Percentiles rank a stretch among this genome's conserved stretches.
These are phyloP conservation scores for Drosophila nikananu DNA, from an alignment of 1,140 invertebrate genomes.

Conservation along the genomic window DNA sequence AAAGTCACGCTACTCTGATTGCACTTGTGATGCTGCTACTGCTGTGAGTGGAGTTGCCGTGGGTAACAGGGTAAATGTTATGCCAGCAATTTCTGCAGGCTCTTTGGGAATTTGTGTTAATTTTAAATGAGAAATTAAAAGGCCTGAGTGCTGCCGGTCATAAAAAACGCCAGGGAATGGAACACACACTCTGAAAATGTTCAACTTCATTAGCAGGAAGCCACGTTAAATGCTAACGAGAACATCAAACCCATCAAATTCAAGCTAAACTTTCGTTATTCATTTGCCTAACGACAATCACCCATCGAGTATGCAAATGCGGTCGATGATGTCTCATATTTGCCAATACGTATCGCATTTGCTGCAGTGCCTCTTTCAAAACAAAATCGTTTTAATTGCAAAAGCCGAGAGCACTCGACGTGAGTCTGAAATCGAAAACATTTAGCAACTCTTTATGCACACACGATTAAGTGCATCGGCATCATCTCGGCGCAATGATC, in stretches of 20 bases:
- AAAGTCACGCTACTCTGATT: slow-evolving; percentile 77
- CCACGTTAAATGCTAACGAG: slow-evolving; percentile 30
- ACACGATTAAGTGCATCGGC: slow-evolving; percentile 19
- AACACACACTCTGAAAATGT: slow-evolving; percentile 12
- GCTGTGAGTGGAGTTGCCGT: slow-evolving; percentile 17
- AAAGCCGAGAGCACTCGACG: slow-evolving; percentile 48
- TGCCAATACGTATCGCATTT: slow-evolving; percentile 18
- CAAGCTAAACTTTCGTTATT: slow-evolving; percentile 33
- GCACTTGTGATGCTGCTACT: slow-evolving; percentile 46
- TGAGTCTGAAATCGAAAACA: slow-evolving; percentile 36
- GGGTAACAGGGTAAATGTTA: slow-evolving; percentile 47
- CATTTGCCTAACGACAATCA: slow-evolving; percentile 35
- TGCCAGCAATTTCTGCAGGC: slow-evolving; percentile 10
- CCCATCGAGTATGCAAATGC: slow-evolving; percentile 44
- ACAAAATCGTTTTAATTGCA: slow-evolving; percentile 61
- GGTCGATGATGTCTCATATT: slow-evolving; percentile 37
- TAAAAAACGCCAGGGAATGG: slow-evolving; percentile 14
- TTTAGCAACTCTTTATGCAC: slow-evolving; percentile 45
- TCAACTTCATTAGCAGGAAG: slow-evolving; percentile 18
- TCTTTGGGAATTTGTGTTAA: slow-evolving; percentile 42
- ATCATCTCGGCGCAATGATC: slow-evolving; percentile 24
- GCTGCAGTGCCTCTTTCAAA: slow-evolving; percentile 12
- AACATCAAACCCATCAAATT: slow-evolving; percentile 29
- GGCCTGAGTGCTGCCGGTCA: slow-evolving; percentile 20
- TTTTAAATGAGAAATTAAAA: slow-evolving; percentile 48